Evolutionary conservation across 1,140 invertebrate genomes (phyloP).

Genomic region (Bombus terrestris): DNA sequence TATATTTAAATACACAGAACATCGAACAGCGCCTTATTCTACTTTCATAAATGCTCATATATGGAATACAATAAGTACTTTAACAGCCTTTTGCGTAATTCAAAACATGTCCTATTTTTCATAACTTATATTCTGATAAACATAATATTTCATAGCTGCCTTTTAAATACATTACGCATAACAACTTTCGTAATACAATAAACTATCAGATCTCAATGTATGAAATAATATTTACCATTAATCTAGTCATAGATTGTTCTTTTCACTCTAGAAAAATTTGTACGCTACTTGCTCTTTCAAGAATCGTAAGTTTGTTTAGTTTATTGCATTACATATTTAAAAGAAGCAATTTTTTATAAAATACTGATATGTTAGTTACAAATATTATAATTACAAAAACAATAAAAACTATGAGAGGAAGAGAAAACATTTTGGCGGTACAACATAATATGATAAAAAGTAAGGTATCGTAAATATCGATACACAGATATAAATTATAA

Average conservation of each 20-base stretch:
- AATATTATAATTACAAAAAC: conserved; percentile 10
- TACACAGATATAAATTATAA: conserved; percentile 9
- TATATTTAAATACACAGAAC: conserved; percentile 55
- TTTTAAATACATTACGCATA: conserved; percentile 21
- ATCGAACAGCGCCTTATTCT: conserved; percentile 37
- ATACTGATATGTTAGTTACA: conserved; percentile 41
- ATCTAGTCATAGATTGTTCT: not conserved
- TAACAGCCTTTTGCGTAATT: conserved; percentile 43
- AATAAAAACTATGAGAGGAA: conserved; percentile 7
- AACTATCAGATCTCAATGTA: conserved; percentile 10
- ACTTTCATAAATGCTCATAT: conserved; percentile 39
- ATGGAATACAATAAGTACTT: conserved; percentile 49
- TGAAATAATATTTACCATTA: not conserved
- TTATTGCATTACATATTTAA: conserved; percentile 32
- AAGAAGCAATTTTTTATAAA: conserved; percentile 7
- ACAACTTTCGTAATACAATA: conserved; percentile 30
- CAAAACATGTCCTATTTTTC: not conserved
- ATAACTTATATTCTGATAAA: conserved; percentile 13
- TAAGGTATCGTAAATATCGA: not conserved
- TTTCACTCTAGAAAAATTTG: conserved; percentile 24
- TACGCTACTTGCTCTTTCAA: not conserved
- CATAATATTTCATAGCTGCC: conserved; percentile 15
- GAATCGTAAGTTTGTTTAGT: not conserved
- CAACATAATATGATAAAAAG: conserved; percentile 22
- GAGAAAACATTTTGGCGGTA: conserved; percentile 21